Evolutionary conservation across 1,140 invertebrate genomes (phyloP).

Genomic region (Temnothorax nylanderi): DNA sequence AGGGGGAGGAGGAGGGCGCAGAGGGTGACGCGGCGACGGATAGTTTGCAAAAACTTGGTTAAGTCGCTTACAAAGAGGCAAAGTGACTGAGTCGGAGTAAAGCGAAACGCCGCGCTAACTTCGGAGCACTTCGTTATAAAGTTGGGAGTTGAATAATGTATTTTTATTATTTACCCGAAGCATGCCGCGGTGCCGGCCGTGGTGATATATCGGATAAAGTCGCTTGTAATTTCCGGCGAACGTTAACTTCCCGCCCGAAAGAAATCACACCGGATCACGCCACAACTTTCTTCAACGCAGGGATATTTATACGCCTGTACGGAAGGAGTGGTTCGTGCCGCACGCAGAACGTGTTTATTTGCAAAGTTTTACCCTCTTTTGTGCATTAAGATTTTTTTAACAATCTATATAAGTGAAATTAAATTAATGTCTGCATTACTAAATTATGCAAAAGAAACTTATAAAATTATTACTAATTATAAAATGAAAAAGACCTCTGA

Average conservation of each 20-base stretch:
- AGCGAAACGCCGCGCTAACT: slow-evolving; percentile 64
- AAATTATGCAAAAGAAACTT: neutral
- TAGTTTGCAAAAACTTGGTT: slow-evolving; percentile 67
- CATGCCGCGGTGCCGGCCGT: slow-evolving; percentile 18
- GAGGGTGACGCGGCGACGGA: slow-evolving; percentile 38
- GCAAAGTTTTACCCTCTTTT: slow-evolving; percentile 1
- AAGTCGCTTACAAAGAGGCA: slow-evolving; percentile 67
- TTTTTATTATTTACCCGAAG: slow-evolving; percentile 67
- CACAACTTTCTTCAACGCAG: slow-evolving; percentile 37
- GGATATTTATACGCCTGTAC: slow-evolving; percentile 48
- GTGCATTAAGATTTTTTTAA: slow-evolving; percentile 14
- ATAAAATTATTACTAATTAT: neutral
- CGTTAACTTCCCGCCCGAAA: slow-evolving; percentile 67
- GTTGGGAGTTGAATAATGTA: slow-evolving; percentile 58
- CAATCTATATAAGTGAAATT: neutral
- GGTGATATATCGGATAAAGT: slow-evolving; percentile 59
- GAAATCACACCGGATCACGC: slow-evolving; percentile 58
- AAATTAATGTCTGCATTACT: neutral
- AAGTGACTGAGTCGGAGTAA: slow-evolving; percentile 63
- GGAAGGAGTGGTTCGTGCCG: neutral
- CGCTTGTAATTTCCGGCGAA: slow-evolving; percentile 59
- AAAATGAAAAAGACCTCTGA: neutral
- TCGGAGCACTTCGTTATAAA: slow-evolving; percentile 64
- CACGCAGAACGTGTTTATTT: slow-evolving; percentile 35
- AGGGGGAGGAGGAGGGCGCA: neutral